phyloP scores from a whole-genome alignment of 2,797 vertebrate genomes.

The Pangasius krempfi region DNA sequence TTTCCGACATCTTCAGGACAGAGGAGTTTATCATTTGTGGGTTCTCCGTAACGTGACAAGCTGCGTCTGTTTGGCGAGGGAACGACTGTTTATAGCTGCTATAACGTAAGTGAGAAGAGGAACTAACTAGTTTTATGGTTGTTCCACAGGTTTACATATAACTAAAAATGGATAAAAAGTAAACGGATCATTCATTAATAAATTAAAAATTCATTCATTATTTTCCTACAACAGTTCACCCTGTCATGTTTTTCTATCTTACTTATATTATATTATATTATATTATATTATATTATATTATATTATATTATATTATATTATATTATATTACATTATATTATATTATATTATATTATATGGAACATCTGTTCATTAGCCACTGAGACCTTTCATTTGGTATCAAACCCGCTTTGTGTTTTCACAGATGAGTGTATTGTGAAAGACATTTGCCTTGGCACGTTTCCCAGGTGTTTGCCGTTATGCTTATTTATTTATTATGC shows the following conservation, averaged over 20 bases:
- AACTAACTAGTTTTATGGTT: not conserved
- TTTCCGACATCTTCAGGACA: no score
- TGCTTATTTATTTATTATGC: not conserved
- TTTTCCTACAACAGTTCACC: not conserved
- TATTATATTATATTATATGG: not conserved
- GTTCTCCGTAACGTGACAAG: not conserved
- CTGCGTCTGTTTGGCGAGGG: not conserved
- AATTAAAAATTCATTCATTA: not conserved
- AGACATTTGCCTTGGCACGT: not conserved
- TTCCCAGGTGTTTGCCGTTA: not conserved
- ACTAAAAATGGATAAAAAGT: not conserved
- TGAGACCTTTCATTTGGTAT: no score
- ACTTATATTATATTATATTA: not conserved
- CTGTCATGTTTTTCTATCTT: not conserved
- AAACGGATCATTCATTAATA: not conserved
- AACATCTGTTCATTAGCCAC: not conserved
- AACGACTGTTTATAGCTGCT: not conserved
- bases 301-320: not conserved
- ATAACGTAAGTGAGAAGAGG: not conserved
- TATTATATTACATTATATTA: constrained; percentile 4
- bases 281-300: not conserved
- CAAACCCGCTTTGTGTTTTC: not conserved
- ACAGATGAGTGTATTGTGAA: not conserved
- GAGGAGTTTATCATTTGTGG: not conserved
- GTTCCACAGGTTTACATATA: not conserved